These are phyloP conservation scores for Dreissena polymorpha DNA, from an alignment of 1,140 invertebrate species.

Conservation along the genomic window DNA sequence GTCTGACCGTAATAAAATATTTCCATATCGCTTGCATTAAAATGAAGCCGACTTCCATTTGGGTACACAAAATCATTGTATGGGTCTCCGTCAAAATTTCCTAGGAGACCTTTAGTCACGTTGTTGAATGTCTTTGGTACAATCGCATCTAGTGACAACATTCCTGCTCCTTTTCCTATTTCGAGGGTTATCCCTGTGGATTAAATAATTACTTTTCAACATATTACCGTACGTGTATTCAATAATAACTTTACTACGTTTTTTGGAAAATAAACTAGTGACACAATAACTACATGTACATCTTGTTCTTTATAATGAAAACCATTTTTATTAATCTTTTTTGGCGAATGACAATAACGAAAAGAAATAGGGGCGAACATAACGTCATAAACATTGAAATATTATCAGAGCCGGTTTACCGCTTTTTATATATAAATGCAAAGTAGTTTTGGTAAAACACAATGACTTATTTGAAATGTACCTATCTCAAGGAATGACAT, in stretches of 20 bases:
- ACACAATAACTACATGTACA: not conserved
- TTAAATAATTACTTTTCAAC: not conserved
- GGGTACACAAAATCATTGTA: not conserved
- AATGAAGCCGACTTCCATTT: not conserved
- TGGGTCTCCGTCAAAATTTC: not conserved
- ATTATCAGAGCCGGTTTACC: not conserved
- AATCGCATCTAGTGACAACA: slow-evolving; percentile 12
- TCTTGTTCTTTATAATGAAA: not conserved
- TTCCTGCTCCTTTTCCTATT: not conserved
- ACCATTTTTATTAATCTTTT: not conserved
- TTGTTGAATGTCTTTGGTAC: slow-evolving; percentile 8
- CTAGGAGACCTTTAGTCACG: slow-evolving; percentile 1
- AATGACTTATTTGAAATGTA: not conserved
- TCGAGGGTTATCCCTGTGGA: not conserved
- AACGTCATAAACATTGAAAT: too few relatives aligned
- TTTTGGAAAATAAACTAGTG: not conserved
- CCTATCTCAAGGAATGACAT: not conserved
- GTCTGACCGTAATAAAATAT: not conserved
- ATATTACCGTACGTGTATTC: not conserved
- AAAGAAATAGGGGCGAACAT: not conserved
- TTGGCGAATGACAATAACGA: not conserved
- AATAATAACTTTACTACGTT: not conserved
- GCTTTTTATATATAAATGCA: not conserved
- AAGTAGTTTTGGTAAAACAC: not conserved
- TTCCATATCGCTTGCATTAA: not conserved